Evolutionary conservation across 1,140 invertebrate species (phyloP).

Genomic region (Drosophila ercepeae): DNA sequence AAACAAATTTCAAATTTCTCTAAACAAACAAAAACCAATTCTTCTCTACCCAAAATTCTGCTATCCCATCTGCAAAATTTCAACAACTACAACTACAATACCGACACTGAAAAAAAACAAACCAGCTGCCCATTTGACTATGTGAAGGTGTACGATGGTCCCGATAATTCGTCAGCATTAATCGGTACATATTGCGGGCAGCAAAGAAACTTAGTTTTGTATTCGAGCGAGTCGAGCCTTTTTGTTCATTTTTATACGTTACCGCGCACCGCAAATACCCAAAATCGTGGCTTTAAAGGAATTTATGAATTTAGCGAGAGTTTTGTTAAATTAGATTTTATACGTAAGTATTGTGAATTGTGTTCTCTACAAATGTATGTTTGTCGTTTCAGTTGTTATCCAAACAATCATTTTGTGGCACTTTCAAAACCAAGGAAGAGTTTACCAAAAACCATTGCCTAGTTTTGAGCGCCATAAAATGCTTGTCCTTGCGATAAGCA

Average conservation of each 20-base stretch:
- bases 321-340: conserved; percentile 98
- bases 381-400: conserved; percentile 60
- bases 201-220: conserved; percentile 96
- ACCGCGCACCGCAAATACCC: conserved; percentile 93
- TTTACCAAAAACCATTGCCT: not conserved
- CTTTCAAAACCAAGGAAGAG: not conserved
- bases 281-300: conserved; percentile 97
- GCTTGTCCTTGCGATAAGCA: conserved; percentile 29
- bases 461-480: conserved; percentile 37
- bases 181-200: conserved; percentile 99
- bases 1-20: conserved; percentile 22
- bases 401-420: conserved; percentile 40
- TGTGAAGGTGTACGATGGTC: conserved; percentile 98
- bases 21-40: conserved; percentile 18
- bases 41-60: conserved; percentile 50
- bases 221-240: conserved; percentile 95
- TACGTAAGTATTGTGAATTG: conserved; percentile 86
- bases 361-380: conserved; percentile 14
- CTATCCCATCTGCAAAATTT: conserved; percentile 51
- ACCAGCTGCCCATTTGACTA: conserved; percentile 98
- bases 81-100: conserved; percentile 56
- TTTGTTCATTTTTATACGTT: conserved; percentile 96
- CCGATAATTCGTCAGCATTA: conserved; percentile 91
- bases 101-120: conserved; percentile 42
- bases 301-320: conserved; percentile 98